Evolutionary conservation across 2,797 vertebrate species (phyloP).

Genomic region (Gallinago nigripennis): DNA sequence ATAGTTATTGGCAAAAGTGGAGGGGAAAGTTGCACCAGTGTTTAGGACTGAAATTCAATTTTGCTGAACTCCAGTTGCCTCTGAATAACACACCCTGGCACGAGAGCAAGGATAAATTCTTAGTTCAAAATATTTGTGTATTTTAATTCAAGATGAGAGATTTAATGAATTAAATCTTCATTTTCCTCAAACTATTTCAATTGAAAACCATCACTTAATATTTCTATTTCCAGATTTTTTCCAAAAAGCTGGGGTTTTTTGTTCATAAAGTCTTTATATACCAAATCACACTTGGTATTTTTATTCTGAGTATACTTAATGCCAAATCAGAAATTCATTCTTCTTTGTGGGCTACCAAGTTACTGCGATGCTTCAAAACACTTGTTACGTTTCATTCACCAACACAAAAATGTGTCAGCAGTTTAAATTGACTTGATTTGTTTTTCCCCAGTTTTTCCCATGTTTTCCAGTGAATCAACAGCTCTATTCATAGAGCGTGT

Average conservation of each 20-base stretch:
- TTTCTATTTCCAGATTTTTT: not conserved
- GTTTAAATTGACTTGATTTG: conserved; percentile 4
- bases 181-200: not conserved
- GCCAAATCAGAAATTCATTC: not conserved
- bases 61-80: not conserved
- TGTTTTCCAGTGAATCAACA: conserved; percentile 10
- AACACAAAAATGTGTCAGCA: not conserved
- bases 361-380: not conserved
- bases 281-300: not conserved
- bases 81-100: not conserved
- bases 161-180: not conserved
- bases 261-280: not conserved
- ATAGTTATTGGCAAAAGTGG: not conserved
- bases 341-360: not conserved
- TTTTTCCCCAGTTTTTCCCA: not conserved
- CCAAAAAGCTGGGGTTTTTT: not conserved
- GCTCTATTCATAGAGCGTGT: not conserved
- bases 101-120: not conserved
- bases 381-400: not conserved
- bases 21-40: not conserved
- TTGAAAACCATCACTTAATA: not conserved
- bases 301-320: not conserved
- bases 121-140: not conserved
- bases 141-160: not conserved
- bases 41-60: not conserved